Base-by-base conservation (phyloP, 1,140 invertebrate species). In the Pararge aegeria region DNA sequence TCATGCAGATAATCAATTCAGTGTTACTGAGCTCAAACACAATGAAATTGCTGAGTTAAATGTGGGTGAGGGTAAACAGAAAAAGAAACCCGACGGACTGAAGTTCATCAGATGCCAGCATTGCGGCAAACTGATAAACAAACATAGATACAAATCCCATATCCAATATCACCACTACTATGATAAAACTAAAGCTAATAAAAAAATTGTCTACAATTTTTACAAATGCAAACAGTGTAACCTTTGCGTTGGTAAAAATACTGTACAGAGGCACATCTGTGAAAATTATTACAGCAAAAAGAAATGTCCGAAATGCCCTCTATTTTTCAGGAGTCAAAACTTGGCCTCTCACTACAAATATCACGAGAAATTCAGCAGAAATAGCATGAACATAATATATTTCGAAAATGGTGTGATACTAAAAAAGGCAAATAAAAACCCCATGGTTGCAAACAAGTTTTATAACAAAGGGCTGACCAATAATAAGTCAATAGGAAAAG, bases 71-170 rank as follows among this genome's bases (percentile, higher is more conserved):
- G 7, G n/a, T 34, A 12, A 12, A 0, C 7, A 34, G 9, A 30
- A 51, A 10, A 27, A 56, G 5, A 56, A 50, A 16, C 68, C 58
- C 2, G 64, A 65, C 5, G 53, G 53, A 6, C 49, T 75, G 18
- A 72, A 73, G n/a, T 75, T 75, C 4, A 64, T 66, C 13, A 60
- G 64, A n/a, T 70, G 70, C 21, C 66, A 65, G 16, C 42, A 68
- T 9, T 75, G 72, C 21, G 60, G 52, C 0, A 53, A 61, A 34
- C 37, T 71, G 2, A 64, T 74, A 5, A 68, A 66, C 6, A 71
- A 68, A 27, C 18, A 44, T 12, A 62, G 64, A 12, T 71, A 68
- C 13, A 51, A 53, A 18, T 50, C 27, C 1, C 70, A 73, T 20
- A 29, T 65, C 9, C 38, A n/a, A 12, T 46, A 40, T 19, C 63